Conservation (phyloP, 2,888 invertebrate species). For the Hypsopygia costalis region DNA sequence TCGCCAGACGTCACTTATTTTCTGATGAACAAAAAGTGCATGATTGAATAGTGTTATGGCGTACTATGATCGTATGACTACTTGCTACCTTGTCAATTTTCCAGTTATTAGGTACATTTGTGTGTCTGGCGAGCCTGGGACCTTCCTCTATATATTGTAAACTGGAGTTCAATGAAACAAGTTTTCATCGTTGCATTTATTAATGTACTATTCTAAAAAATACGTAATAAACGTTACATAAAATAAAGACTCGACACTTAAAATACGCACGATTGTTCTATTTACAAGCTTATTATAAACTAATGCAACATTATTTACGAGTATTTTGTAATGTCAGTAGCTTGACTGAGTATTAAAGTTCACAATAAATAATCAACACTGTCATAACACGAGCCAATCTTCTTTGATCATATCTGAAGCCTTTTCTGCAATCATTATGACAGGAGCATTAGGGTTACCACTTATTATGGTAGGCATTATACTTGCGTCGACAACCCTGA, state of each 20-base stretch:
- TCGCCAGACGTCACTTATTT: no score
- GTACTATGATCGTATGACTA: no score
- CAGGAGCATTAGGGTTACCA: conserved; percentile 94
- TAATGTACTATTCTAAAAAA: conserved; percentile 14
- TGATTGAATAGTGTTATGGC: no score
- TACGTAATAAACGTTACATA: conserved; percentile 17
- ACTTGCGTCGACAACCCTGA: conserved; percentile 91
- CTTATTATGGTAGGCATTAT: conserved; percentile 94
- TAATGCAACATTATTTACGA: conserved; percentile 27
- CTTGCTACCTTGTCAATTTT: no score
- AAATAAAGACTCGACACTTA: conserved; percentile 17
- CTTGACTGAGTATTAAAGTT: conserved; percentile 8
- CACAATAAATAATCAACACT: conserved; percentile 29
- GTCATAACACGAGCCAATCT: conserved; percentile 86
- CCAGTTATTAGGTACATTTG: no score
- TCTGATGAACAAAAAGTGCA: no score
- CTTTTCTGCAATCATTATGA: conserved; percentile 95
- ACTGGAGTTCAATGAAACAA: conserved; percentile 5
- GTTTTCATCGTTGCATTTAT: conserved; percentile 15
- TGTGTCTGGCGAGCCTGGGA: no score
- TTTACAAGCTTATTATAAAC: conserved; percentile 35
- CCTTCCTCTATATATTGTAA: no score
- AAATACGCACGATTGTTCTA: conserved; percentile 20
- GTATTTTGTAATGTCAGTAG: conserved; percentile 40
- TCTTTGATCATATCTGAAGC: conserved; percentile 94